These are phyloP conservation scores for Choloepus didactylus DNA, from an alignment of 2,797 vertebrate species.

Conservation along the genomic window DNA sequence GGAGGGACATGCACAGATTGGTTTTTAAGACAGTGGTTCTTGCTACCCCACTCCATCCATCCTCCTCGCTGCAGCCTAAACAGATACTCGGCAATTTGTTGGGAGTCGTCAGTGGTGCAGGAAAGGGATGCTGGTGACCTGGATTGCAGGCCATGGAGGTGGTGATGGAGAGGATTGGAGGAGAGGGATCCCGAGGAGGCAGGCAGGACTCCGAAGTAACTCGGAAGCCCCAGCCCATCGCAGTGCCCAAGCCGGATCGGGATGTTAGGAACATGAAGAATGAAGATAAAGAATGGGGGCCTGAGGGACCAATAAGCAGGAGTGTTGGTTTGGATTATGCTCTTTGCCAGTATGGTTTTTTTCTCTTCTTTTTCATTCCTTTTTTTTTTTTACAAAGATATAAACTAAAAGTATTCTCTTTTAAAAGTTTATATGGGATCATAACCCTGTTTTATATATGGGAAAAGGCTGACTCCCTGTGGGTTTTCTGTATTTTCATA, in stretches of 20 bases:
- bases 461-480: constrained; percentile 86
- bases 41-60: not conserved
- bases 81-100: not conserved
- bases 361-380: constrained; percentile 77
- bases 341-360: constrained; percentile 60
- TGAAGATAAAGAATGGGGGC: constrained; percentile 60
- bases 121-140: not conserved
- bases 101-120: not conserved
- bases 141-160: not conserved
- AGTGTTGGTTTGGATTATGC: constrained; percentile 53
- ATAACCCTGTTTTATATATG: constrained; percentile 87
- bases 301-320: not conserved
- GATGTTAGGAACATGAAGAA: not conserved
- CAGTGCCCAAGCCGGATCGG: rapidly evolving
- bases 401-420: constrained; percentile 82
- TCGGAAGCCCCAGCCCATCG: not conserved
- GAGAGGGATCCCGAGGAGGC: not conserved
- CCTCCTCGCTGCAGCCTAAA: not conserved
- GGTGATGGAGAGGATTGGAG: not conserved
- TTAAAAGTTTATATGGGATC: constrained; percentile 87
- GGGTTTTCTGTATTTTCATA: constrained; percentile 88
- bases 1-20: not conserved
- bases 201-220: not conserved
- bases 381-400: constrained; percentile 75
- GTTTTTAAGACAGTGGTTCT: not conserved